These are phyloP conservation scores for Boloria euphrosyne DNA, from an alignment of 2,888 invertebrate species.

Conservation along the genomic window DNA sequence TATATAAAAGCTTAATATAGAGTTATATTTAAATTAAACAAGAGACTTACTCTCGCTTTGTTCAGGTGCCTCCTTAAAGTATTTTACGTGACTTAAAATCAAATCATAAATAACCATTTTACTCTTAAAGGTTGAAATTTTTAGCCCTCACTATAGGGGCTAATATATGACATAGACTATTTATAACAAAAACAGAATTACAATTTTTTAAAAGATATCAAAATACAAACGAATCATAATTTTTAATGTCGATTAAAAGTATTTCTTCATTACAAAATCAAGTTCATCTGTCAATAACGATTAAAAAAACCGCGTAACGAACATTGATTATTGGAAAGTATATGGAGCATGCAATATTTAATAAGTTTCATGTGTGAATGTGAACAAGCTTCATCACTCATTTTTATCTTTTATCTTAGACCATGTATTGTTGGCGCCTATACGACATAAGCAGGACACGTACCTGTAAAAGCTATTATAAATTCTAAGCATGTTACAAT, in stretches of 20 bases:
- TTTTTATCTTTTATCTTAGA: slow-evolving; percentile 22
- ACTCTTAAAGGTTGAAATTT: too few species aligned
- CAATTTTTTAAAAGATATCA: too few species aligned
- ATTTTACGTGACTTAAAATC: too few species aligned
- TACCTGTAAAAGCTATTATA: slow-evolving; percentile 10
- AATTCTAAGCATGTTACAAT: slow-evolving; percentile 20
- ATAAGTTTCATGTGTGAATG: slow-evolving; percentile 39
- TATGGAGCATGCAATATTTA: slow-evolving; percentile 44
- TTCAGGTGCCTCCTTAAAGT: too few species aligned
- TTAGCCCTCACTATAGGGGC: too few species aligned
- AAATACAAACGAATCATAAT: too few species aligned
- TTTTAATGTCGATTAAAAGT: slow-evolving; percentile 9
- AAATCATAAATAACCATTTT: too few species aligned
- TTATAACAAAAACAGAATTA: too few species aligned
- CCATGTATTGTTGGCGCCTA: slow-evolving; percentile 24
- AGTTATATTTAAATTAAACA: too few species aligned
- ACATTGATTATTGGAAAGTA: slow-evolving; percentile 49
- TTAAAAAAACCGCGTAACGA: slow-evolving; percentile 51
- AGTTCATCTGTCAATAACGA: slow-evolving; percentile 50
- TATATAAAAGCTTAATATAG: too few species aligned
- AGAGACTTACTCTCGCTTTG: too few species aligned
- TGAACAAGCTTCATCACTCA: slow-evolving; percentile 24
- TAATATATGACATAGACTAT: too few species aligned
- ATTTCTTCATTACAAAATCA: slow-evolving; percentile 34
- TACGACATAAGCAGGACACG: slow-evolving; percentile 12